Evolutionary conservation across 1,140 invertebrate genomes (phyloP), one percentile per base, ranked within the genome.

Genomic region (Neodiprion virginianus): DNA sequence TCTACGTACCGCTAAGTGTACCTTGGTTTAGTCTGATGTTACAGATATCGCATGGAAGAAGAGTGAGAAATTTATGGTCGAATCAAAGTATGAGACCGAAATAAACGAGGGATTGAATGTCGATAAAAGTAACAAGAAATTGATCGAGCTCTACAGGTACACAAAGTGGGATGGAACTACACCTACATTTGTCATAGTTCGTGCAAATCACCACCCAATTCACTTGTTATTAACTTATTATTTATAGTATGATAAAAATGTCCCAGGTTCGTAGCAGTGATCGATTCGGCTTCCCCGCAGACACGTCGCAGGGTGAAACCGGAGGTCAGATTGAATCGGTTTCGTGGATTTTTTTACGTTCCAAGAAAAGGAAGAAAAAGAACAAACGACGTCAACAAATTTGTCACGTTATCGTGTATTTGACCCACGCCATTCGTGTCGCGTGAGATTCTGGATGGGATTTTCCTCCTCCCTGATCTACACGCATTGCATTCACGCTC

Each of bases 261-360:
- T 21, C 68, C 5, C 11, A 7, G 21, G 23, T 23, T 8, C 68
- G 7, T 12, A 69, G 11, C 23, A 47, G 68, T 21, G 68, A 28
- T 47, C 12, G 11, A 28, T 69, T 47, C 21, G 74, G 73, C 49
- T 49, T 61, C 23, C 74, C 28, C 67, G 69, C 75, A 77, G 75
- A 76, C 80, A 80, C 74, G 75, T 70, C 21, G 69, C 28, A 72
- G 28, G 40, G 73, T 74, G 67, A 72, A 74, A 65, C 40, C 67
- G n/a, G 8, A 61, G 28, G 28, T 17, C 11, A 12, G n/a, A 61
- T 14, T 72, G 72, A 80, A 82, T 82, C 79, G 74, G 80, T 77
- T 80, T 69, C 69, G 75, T 76, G 67, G 72, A 69, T 76, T 71
- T 73, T 73, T 76, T 71, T 74, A 61, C 14, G 12, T 67, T 17